Base-by-base conservation (phyloP, 2,888 invertebrate species). In the Agrypnus murinus region DNA sequence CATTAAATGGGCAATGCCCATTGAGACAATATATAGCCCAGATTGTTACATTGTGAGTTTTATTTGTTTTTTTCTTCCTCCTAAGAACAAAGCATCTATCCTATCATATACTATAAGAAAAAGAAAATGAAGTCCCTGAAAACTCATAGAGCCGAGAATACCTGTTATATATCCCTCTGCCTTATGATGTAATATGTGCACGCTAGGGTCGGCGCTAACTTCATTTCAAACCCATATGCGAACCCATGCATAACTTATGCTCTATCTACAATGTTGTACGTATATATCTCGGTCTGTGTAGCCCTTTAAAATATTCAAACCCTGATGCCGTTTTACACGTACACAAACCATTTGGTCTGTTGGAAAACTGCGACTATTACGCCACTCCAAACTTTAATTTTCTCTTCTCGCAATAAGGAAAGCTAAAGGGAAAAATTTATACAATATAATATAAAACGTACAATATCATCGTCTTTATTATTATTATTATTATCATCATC, bases 161-260 rank as follows among this genome's bases (percentile, higher is more conserved):
- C 71, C 71, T 71, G 71, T 67, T 71, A 63, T 71, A 71, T 71
- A 63, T 63, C 62, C 70, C 70, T 63, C 63, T 69, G 69, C 64
- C 72, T 73, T 73, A 75, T 75, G 71, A 73, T 73, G 75, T 75
- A 75, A 75, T 74, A 74, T 73, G 71, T 74, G 71, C 62, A 69
- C 58, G 75, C 73, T 71, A 67, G 71, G 71, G 71, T 71, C 71
- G 71, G 71, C 74, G 60, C 73, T 77, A 79, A 78, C 79, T 78
- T 78, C 77, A 78, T 77, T 78, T 74, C 72, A 71, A 77, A 76
- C 76, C 77, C 77, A 79, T 78, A 77, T 77, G 77, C 75, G 74
- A 73, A 69, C 75, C 77, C 77, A 79, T 79, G 77, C 79, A 79
- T 79, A 79, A 78, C 74, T 77, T 77, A 79, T 77, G 65, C 71